These are phyloP conservation scores for Tetragonisca angustula DNA, from an alignment of 2,888 invertebrate species.

Conservation along the genomic window DNA sequence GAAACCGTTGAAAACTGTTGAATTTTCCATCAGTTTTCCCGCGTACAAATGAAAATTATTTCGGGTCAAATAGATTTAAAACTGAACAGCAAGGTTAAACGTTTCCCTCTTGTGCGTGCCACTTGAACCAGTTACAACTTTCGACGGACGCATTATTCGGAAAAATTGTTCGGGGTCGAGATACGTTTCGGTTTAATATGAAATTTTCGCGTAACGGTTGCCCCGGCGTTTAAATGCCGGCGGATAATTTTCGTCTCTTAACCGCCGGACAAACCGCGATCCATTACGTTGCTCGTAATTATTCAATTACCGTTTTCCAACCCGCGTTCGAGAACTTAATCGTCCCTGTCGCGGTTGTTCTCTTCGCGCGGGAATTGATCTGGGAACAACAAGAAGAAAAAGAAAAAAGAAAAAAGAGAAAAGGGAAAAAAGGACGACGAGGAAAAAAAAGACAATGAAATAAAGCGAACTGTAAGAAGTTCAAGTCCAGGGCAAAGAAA, in stretches of 20 bases:
- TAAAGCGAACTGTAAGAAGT: neutral
- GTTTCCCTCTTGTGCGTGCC: constrained; percentile 24
- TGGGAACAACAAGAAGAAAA: neutral
- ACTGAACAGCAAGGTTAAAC: constrained; percentile 41
- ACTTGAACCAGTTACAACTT: constrained; percentile 34
- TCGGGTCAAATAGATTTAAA: constrained; percentile 22
- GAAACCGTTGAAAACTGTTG: neutral
- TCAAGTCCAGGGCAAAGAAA: constrained; percentile 13
- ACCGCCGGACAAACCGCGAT: neutral
- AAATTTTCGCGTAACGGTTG: constrained; percentile 5
- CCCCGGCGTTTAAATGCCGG: constrained; percentile 4
- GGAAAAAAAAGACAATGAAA: neutral
- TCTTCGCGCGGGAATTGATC: neutral
- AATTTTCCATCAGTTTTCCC: neutral
- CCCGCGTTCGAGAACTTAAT: neutral
- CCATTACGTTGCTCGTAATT: constrained; percentile 10
- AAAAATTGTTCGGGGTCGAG: constrained; percentile 11
- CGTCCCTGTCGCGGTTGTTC: neutral
- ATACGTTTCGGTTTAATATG: constrained; percentile 22
- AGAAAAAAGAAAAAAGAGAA: neutral
- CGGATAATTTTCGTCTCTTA: constrained; percentile 22
- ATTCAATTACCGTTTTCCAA: constrained; percentile 7
- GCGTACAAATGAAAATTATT: constrained; percentile 27
- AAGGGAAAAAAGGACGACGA: too few species aligned
- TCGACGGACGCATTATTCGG: constrained; percentile 31